phyloP scores from a whole-genome alignment of 2,888 invertebrate species.

The Napeogenes inachia region DNA sequence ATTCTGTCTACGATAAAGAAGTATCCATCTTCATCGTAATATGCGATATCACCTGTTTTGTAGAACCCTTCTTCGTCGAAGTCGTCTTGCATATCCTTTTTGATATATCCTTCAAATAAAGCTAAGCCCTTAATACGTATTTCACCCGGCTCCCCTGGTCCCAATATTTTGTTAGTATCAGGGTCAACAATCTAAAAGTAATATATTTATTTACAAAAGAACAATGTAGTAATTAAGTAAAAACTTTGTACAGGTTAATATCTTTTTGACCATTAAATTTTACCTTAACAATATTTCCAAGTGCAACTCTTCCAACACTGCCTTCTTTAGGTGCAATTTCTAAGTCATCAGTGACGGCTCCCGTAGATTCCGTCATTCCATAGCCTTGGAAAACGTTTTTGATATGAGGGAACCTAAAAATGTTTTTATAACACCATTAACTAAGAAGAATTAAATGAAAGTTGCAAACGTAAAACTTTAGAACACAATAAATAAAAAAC shows the following conservation, averaged over 20 bases:
- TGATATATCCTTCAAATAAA: conserved; percentile 56
- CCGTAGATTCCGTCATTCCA: conserved; percentile 59
- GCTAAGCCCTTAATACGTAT: conserved; percentile 51
- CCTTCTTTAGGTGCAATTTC: conserved; percentile 41
- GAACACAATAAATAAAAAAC: background rate
- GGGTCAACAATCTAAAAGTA: conserved; percentile 51
- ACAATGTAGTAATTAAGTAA: too few relatives aligned
- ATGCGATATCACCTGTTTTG: conserved; percentile 58
- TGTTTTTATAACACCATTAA: background rate
- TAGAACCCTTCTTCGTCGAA: conserved; percentile 56
- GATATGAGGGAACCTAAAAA: conserved; percentile 45
- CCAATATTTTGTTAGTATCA: conserved; percentile 48
- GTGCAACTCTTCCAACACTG: conserved; percentile 49
- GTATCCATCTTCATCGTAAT: conserved; percentile 57
- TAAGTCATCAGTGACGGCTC: conserved; percentile 44
- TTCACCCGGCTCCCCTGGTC: conserved; percentile 53
- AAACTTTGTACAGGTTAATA: too few relatives aligned
- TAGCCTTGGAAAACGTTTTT: conserved; percentile 51
- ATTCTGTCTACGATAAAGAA: conserved; percentile 57
- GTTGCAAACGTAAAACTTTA: background rate
- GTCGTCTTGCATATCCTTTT: conserved; percentile 42
- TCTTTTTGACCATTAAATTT: background rate
- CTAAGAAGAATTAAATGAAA: conserved; percentile 5
- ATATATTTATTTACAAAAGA: background rate
- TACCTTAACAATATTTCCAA: conserved; percentile 47